Evolutionary conservation across 2,113 vertebrate species (phyloP), one percentile per base, ranked within the genome.

Genomic region (Sebastes schlegelii): DNA sequence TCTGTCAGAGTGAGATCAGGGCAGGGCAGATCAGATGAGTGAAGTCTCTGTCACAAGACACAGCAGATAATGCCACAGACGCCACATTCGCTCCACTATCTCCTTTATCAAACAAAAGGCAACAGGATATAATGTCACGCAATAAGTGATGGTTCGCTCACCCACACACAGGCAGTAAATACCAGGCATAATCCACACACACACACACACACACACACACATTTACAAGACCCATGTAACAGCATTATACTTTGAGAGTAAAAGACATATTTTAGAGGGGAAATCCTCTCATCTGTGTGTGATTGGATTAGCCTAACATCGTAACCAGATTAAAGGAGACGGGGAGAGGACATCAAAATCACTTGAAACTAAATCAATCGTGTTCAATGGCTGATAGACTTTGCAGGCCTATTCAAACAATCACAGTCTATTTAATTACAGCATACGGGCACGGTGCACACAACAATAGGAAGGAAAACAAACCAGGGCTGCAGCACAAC

Each of bases 241-340:
- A 77, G 77, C 42, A 79, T 77, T 84, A 75, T n/a, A 64, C 3
- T 23, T 58, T 62, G 61, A 63, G 71, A 75, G 79, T 76, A 80
- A 84, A 72, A 69, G 74, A 79, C 80, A 90, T 88, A 86, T 88
- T 93, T 88, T 57, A 54, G 62, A 85, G 72, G 79, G 74, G 34
- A 87, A 81, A 77, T 84, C 85, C 75, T 78, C 77, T 85, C 77
- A 78, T 86, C 65, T 82, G 74, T 61, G 70, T 63, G 70, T 81
- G 92, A 95, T 84, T 92, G 92, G 93, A 93, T 94, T 94, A 92
- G 48, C n/a, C 64, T 55, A 84, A 85, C 80, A 55, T 72, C 49
- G 62, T 76, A 90, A 92, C 83, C 80, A 82, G 87, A 91, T 88
- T 79, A 88, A 90, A 80, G 62, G 52, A 74, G 80, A 79, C 81